phyloP scores from a whole-genome alignment of 1,140 invertebrate species.

The Leptinotarsa defecta region DNA sequence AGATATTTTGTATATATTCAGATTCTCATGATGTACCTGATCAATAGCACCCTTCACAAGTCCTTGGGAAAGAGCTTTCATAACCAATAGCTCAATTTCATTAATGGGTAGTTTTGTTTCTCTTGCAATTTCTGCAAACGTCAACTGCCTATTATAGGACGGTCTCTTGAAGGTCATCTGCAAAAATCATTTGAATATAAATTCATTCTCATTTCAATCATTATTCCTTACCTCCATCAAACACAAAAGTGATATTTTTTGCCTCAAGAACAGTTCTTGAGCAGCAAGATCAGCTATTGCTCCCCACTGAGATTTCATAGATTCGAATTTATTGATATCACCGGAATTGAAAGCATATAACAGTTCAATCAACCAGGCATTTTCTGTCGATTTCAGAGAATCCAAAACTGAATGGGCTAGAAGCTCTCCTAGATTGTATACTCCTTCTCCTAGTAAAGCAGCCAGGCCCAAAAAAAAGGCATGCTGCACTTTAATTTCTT shows the following conservation, averaged over 20 bases:
- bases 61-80: slow-evolving; percentile 96
- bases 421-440: slow-evolving; percentile 97
- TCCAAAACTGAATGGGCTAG: slow-evolving; percentile 93
- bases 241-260: slow-evolving; percentile 94
- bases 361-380: slow-evolving; percentile 89
- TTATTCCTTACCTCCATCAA: slow-evolving; percentile 86
- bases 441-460: slow-evolving; percentile 90
- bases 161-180: slow-evolving; percentile 77
- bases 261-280: slow-evolving; percentile 80
- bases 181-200: slow-evolving; percentile 27
- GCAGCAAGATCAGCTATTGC: slow-evolving; percentile 85
- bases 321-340: slow-evolving; percentile 84
- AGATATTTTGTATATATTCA: too few relatives aligned
- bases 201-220: neutral
- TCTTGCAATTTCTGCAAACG: slow-evolving; percentile 88
- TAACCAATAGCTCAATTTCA: slow-evolving; percentile 94
- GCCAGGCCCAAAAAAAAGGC: slow-evolving; percentile 93
- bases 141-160: slow-evolving; percentile 75
- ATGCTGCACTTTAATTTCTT: slow-evolving; percentile 75
- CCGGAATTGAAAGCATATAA: slow-evolving; percentile 93
- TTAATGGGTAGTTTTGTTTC: slow-evolving; percentile 81
- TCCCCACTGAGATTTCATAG: slow-evolving; percentile 79
- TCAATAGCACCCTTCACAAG: slow-evolving; percentile 94
- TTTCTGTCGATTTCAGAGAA: slow-evolving; percentile 78
- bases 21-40: slow-evolving; percentile 68